Evolutionary conservation across 2,888 invertebrate genomes (phyloP), one percentile per base, ranked within the genome.

Genomic region (Aporophyla nigra): DNA sequence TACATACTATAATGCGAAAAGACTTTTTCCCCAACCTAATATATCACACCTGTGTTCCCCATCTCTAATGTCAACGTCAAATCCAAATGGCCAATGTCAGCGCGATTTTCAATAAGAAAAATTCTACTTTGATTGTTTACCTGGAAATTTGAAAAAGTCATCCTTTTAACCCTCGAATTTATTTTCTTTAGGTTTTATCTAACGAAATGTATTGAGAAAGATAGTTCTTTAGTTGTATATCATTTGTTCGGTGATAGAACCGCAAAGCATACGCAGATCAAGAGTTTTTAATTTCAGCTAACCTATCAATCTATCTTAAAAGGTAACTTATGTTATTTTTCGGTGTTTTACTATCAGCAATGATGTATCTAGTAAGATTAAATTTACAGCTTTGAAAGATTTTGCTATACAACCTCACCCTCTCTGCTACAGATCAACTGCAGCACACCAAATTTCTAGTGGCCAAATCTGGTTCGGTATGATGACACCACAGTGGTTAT

Each of bases 311-410:
- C n/a, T n/a, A n/a, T n/a, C n/a, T 5, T 33, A 62, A 12, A 46
- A 46, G 43, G 10, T 46, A 46, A 10, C 16, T 33, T 33, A 76
- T 21, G n/a, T 27, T 59, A 21, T 6, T 51, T 3, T 24, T 14
- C 0, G 9, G 51, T 59, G 14, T 43, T n/a, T 21, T 49, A n/a
- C 24, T 59, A n/a, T 7, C 33, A 51, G 61, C 51, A 83, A 83
- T 74, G 56, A 74, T 40, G 51, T 14, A 14, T 79, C 83, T 68
- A 83, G 74, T 78, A 71, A 83, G 74, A 74, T 59, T 62, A n/a
- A 53, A 53, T 2, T 53, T 27, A 58, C 9, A 51, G 12, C 5
- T 24, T 12, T 19, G 0, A 40, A 19, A 27, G 12, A 12, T 67
- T 46, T 27, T 12, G 6, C 5, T 56, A 63, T 9, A 43, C n/a